phyloP scores from a whole-genome alignment of 2,113 vertebrate genomes.

The Zeus faber region DNA sequence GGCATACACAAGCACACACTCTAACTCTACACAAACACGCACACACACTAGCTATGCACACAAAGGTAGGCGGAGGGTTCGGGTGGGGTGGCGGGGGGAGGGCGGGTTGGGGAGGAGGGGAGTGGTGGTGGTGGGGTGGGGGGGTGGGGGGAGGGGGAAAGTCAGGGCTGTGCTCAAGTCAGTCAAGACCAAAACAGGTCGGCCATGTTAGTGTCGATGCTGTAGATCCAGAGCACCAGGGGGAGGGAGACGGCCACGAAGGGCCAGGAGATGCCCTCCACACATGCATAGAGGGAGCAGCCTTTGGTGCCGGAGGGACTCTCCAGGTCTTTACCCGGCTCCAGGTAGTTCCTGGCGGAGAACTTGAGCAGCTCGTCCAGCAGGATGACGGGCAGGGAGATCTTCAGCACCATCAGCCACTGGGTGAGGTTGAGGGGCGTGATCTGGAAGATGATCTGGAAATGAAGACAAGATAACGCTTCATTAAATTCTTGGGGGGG shows the following conservation, averaged over 20 bases:
- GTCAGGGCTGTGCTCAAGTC: slow-evolving; percentile 77
- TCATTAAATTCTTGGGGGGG: not conserved
- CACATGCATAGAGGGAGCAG: slow-evolving; percentile 86
- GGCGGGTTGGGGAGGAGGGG: not conserved
- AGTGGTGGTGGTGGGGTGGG: not conserved
- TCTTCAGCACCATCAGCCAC: slow-evolving; percentile 98
- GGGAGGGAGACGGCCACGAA: slow-evolving; percentile 91
- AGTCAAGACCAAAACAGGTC: slow-evolving; percentile 92
- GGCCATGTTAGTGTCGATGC: slow-evolving; percentile 99
- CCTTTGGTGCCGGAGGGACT: slow-evolving; percentile 76
- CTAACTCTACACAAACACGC: slow-evolving; percentile 55
- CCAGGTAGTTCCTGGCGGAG: slow-evolving; percentile 94
- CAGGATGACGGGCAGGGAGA: slow-evolving; percentile 95
- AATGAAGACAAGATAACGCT: not conserved
- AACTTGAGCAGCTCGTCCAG: slow-evolving; percentile 97
- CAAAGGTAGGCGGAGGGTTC: slow-evolving; percentile 41
- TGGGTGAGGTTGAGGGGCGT: slow-evolving; percentile 93
- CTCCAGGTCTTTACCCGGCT: slow-evolving; percentile 94
- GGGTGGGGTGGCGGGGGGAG: slow-evolving; percentile 10
- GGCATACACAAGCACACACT: slow-evolving; percentile 35
- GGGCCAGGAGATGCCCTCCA: slow-evolving; percentile 97
- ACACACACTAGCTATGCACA: slow-evolving; percentile 54
- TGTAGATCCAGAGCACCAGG: slow-evolving; percentile 96
- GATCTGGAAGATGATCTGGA: slow-evolving; percentile 99
- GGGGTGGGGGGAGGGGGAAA: slow-evolving; percentile 20